Base-by-base conservation (phyloP, 2,888 invertebrate genomes). In the Eupithecia inturbata region DNA sequence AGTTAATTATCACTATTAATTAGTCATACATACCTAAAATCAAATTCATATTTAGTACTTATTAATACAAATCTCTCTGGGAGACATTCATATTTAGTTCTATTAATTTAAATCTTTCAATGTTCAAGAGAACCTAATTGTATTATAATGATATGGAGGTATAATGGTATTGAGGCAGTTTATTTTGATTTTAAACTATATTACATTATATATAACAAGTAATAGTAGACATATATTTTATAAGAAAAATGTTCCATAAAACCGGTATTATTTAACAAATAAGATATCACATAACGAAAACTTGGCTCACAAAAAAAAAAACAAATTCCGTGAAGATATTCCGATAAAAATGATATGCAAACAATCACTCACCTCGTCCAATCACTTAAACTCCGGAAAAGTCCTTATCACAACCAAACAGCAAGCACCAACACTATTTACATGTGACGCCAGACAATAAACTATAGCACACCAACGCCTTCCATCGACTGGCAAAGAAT, bases 401-500 rank as follows among this genome's bases (percentile, higher is more conserved):
- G 90, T 92, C 90, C 91, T 89, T 89, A 83, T 83, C 68, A 86
- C 85, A 85, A 84, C 86, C 82, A 79, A 84, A 85, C 85, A 87
- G 85, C 83, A 79, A 85, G 84, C 89, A 90, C 85, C 86, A 89
- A 88, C 88, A 92, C 91, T 90, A 91, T 88, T 90, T 90, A 91
- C 88, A 90, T 89, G 87, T 89, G 89, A 90, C 75, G 87, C 87
- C 84, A 86, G 90, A 87, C 85, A 89, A 93, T 93, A 94, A 93
- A 94, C 92, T 92, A 93, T 91, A 90, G 89, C 92, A 92, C 93
- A 90, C 93, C 91, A 88, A 93, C 91, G 93, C 92, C 90, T 91
- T 89, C 93, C 89, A 91, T 89, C 92, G 93, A 93, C 94, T 93
- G 94, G 87, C 88, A 88, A 83, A 90, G 92, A 94, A 92, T 94